These are phyloP conservation scores for Trachemys scripta DNA, from an alignment of 2,113 vertebrate genomes.

Conservation along the genomic window DNA sequence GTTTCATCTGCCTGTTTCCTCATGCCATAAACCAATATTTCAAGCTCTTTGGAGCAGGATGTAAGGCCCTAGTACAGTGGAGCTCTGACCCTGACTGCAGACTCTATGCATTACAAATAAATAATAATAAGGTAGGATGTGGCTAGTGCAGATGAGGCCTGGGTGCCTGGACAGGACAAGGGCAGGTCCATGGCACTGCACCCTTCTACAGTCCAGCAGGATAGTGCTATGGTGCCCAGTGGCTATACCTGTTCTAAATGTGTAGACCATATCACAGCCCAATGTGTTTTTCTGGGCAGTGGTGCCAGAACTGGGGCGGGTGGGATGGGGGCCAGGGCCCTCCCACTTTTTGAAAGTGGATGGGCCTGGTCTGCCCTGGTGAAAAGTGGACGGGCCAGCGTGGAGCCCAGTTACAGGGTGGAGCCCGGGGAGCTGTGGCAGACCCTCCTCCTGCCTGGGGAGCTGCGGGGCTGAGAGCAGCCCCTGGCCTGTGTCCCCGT, in stretches of 20 bases:
- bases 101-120: neutral
- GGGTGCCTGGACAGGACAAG: neutral
- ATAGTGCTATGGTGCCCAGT: neutral
- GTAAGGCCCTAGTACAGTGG: neutral
- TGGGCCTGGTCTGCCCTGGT: too few relatives aligned
- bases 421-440: too few relatives aligned
- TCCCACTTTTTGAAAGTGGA: too few relatives aligned
- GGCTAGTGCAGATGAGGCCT: neutral
- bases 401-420: too few relatives aligned
- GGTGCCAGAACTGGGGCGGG: too few relatives aligned
- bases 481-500: too few relatives aligned
- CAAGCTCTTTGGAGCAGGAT: neutral
- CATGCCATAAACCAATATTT: fast-evolving
- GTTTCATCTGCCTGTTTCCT: neutral
- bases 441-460: too few relatives aligned
- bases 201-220: neutral
- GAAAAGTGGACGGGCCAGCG: too few relatives aligned
- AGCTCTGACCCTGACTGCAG: fast-evolving
- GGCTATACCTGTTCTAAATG: neutral
- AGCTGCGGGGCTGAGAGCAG: too few relatives aligned
- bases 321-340: too few relatives aligned
- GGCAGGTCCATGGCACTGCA: neutral
- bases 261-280: too few relatives aligned
- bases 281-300: too few relatives aligned
- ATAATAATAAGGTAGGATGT: neutral